Evolutionary conservation across 2,113 vertebrate species (phyloP), one percentile per base, ranked within the genome.

Genomic region (Monopterus albus): DNA sequence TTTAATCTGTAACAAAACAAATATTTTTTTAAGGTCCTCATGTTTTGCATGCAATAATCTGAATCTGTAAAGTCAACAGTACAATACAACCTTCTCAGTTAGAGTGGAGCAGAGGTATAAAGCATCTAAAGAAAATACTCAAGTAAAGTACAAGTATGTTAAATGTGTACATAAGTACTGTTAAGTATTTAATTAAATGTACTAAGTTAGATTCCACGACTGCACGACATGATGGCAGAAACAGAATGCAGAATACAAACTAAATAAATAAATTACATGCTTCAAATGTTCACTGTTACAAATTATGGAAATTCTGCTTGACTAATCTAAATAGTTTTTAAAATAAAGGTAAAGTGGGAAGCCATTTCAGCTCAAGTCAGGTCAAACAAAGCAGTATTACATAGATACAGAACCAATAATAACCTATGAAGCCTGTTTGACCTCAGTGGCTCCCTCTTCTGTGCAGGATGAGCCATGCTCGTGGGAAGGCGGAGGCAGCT

Each of bases 401-500:
- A 3, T 4, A 17, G 3, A 51, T 20, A 8, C 0, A 46, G 53
- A 33, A 6, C 26, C 5, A 26, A 25, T 15, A 31, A 11, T 18
- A 35, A 61, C 15, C 8, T 5, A 9, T 39, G 13, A 21, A 52
- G 42, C 13, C 5, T 5, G 26, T 51, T 7, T 67, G 20, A 63
- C 28, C 53, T 36, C 25, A 13, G 14, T 21, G 46, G 76, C 45
- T 79, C 50, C 53, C 72, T 60, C 60, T 50, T 40, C 75, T 17
- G 64, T 69, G 57, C 89, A 99, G 97, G 93, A 98, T 96, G 72
- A 96, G 96, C 68, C 97, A 99, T 58, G 98, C 97, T 13, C 91
- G 96, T 67, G 96, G 95, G 77, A 99, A 99, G 92, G 96, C 96
- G 0, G 96, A 98, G 76, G 95, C 96, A 0, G 96, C 96, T 1